These are phyloP conservation scores for Drosophila truncata DNA, from an alignment of 1,140 invertebrate species.

Conservation along the genomic window DNA sequence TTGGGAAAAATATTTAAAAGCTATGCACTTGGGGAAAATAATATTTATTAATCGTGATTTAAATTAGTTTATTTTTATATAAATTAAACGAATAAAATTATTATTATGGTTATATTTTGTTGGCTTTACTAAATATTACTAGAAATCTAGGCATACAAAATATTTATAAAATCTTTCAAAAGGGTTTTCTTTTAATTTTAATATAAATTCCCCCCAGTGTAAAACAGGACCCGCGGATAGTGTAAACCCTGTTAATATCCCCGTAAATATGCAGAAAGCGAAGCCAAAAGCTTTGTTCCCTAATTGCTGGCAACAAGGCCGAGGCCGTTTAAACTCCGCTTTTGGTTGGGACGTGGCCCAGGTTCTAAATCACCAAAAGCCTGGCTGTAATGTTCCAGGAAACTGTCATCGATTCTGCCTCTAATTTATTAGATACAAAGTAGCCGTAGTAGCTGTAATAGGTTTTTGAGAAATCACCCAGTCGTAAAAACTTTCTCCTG, in stretches of 20 bases:
- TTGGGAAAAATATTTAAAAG: not conserved
- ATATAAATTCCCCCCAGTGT: not conserved
- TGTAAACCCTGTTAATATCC: slow-evolving; percentile 21
- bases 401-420: slow-evolving; percentile 10
- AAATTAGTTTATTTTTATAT: not conserved
- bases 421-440: slow-evolving; percentile 32
- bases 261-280: slow-evolving; percentile 20
- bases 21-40: not conserved
- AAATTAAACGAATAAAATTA: not conserved
- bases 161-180: not conserved
- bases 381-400: not conserved
- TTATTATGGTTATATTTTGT: not conserved
- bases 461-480: slow-evolving; percentile 9
- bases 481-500: slow-evolving; percentile 31
- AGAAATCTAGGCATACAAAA: not conserved
- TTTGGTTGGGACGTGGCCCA: not conserved
- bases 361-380: slow-evolving; percentile 9
- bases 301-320: slow-evolving; percentile 20
- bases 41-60: not conserved
- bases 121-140: not conserved
- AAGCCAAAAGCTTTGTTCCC: not conserved
- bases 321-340: slow-evolving; percentile 17
- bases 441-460: not conserved
- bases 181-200: not conserved
- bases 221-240: not conserved